Conservation (phyloP, 2,113 vertebrate genomes). For the Garra rufa region DNA sequence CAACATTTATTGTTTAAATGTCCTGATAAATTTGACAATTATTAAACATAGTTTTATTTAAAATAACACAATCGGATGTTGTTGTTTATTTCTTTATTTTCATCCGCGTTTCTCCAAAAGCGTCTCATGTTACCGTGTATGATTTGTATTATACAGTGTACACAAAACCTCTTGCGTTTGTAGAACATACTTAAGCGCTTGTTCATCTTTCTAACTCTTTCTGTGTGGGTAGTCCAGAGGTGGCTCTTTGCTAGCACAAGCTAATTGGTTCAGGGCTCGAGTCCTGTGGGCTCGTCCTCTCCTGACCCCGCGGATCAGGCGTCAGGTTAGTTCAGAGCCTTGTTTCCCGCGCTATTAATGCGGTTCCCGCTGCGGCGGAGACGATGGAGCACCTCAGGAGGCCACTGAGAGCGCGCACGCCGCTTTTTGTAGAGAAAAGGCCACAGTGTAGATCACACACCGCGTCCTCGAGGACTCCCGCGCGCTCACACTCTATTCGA, state of each 20-base stretch:
- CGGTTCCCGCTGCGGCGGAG: background rate
- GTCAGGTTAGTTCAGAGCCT: background rate
- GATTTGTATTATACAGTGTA: background rate
- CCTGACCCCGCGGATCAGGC: background rate
- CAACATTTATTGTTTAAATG: background rate
- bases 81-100: background rate
- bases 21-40: background rate
- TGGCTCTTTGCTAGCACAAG: background rate
- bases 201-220: background rate
- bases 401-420: conserved; percentile 52
- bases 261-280: background rate
- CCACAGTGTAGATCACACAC: conserved; percentile 65
- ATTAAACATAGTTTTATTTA: background rate
- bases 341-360: background rate
- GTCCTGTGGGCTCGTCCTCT: background rate
- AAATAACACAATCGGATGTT: background rate
- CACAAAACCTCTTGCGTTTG: background rate
- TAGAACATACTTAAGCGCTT: background rate
- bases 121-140: background rate
- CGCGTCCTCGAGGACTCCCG: conserved; percentile 56
- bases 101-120: background rate
- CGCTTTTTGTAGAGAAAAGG: conserved; percentile 42
- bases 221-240: background rate
- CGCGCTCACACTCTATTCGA: background rate
- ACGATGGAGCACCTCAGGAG: conserved; percentile 62